A percentile compares a stretch with the other conserved stretches of the same genome.
Evolutionary conservation across 1,140 invertebrate species (phyloP).

Genomic region (Apis dorsata): DNA sequence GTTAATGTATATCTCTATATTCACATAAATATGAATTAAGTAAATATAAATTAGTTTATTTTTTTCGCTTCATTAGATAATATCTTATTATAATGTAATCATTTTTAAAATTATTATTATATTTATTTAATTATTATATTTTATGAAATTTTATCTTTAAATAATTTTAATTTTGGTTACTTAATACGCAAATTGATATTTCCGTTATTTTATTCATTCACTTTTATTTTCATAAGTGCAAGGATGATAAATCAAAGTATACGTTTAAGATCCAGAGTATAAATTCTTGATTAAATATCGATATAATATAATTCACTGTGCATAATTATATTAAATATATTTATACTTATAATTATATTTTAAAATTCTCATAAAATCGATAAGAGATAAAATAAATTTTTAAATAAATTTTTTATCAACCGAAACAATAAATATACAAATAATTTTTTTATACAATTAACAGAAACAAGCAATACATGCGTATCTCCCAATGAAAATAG

Average conservation of each 20-base stretch:
- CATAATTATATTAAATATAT: not conserved
- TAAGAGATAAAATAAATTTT: not conserved
- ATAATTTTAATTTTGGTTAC: not conserved
- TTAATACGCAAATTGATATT: too few species aligned
- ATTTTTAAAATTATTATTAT: not conserved
- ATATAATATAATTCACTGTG: not conserved
- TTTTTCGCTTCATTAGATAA: not conserved
- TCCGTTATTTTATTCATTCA: constrained; percentile 7
- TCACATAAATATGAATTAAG: not conserved
- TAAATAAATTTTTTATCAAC: not conserved
- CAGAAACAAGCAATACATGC: too few species aligned
- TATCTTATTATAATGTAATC: not conserved
- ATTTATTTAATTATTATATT: not conserved
- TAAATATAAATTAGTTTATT: not conserved
- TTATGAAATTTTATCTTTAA: constrained; percentile 32
- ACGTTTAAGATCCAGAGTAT: not conserved
- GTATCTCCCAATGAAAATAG: not conserved
- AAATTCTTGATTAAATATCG: not conserved
- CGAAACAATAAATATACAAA: not conserved
- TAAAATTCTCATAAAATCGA: not conserved
- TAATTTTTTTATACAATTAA: too few species aligned
- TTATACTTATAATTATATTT: too few species aligned
- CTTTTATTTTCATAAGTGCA: constrained; percentile 10
- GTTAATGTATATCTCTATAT: not conserved
- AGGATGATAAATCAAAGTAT: not conserved